These are phyloP conservation scores for Euleptes europaea DNA, from an alignment of 2,113 vertebrate genomes.

Conservation along the genomic window DNA sequence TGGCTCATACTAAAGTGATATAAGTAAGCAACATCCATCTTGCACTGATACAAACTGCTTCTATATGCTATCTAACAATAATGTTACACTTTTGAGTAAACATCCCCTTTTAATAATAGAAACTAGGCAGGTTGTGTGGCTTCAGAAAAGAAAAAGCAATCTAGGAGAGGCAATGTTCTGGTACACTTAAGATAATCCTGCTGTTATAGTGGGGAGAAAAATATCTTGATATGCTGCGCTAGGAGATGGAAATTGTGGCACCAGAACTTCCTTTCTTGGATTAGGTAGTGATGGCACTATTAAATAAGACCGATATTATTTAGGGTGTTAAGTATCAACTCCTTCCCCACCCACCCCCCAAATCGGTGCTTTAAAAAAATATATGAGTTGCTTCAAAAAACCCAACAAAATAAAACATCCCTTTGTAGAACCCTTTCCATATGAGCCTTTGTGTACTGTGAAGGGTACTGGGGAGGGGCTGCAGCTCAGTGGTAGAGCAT, in stretches of 20 bases:
- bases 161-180: not conserved
- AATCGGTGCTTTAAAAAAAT: not conserved
- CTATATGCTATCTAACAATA: slow-evolving; percentile 45
- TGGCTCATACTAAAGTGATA: slow-evolving; percentile 51
- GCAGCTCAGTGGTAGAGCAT: too few species aligned
- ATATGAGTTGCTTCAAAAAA: not conserved
- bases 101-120: slow-evolving; percentile 54
- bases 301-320: fast-evolving
- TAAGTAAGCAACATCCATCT: slow-evolving; percentile 56
- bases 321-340: fast-evolving
- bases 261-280: not conserved
- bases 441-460: too few species aligned
- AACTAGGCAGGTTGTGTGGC: slow-evolving; percentile 16
- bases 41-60: slow-evolving; percentile 35
- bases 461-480: too few species aligned
- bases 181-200: not conserved
- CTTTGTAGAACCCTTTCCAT: too few species aligned
- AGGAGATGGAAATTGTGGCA: fast-evolving
- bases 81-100: slow-evolving; percentile 48
- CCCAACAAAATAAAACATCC: too few species aligned
- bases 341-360: not conserved
- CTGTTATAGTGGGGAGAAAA: not conserved
- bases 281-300: not conserved
- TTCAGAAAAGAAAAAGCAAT: not conserved
- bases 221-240: fast-evolving